Base-by-base conservation (phyloP, 2,888 invertebrate genomes). In the Meta bourneti region DNA sequence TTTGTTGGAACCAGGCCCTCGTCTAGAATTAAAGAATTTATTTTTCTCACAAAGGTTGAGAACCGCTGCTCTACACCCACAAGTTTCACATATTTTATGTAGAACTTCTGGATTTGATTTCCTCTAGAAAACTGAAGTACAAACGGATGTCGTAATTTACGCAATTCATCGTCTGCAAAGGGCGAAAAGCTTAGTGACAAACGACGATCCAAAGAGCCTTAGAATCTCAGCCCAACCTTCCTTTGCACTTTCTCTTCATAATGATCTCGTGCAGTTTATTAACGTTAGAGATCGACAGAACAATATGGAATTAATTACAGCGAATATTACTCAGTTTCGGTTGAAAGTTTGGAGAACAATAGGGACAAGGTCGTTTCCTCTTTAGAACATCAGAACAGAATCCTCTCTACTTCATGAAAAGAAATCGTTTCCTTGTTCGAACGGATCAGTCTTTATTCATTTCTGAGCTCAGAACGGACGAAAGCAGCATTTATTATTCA, bases 321-420 rank as follows among this genome's bases (percentile, higher is more conserved):
- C 6, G 51, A 77, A 77, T 51, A 13, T 77, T 77, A 20, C 54
- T 19, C 61, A 19, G 4, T 54, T 54, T 20, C 54, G 79, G 20
- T 52, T 9, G 54, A 61, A 54, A 61, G 54, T 79, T 34, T 20
- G 11, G 79, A 4, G 61, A 79, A 79, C 79, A 79, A 79, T 79
- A 61, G 79, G 54, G 61, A 9, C 79, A 79, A 79, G 79, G 79
- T 13, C 54, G 54, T 61, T 79, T 79, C 79, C 79, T 79, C 20
- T 13, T 61, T 54, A 19, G 79, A 54, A 61, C n/a, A 16, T 20
- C 34, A 19, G 52, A 79, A 79, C 51, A 20, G 20, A 11, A 20
- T 34, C 13, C 34, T 13, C 6, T 52, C 34, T 11, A 20, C 19
- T 11, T 52, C 0, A 19, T 9, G 61, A 61, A 54, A 20, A 54